Base-by-base conservation (phyloP, 2,888 invertebrate genomes). In the Marronus borbonicus region DNA sequence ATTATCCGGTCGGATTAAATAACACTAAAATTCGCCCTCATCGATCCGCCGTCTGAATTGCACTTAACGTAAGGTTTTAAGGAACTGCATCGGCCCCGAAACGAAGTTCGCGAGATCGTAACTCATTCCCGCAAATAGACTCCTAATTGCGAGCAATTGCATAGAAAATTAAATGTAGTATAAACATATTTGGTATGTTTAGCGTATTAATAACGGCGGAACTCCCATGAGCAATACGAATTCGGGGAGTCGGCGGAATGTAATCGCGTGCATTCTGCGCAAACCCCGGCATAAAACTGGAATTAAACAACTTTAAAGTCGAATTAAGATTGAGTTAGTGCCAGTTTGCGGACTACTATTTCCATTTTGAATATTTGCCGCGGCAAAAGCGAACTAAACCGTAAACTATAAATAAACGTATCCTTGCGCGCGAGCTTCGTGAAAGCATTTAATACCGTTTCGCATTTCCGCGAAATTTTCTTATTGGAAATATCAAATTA, bases 261-360 rank as follows among this genome's bases (percentile, higher is more conserved):
- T 80, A 82, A 83, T 82, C 83, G 82, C 80, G 79, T 80, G 80
- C 79, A 80, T 80, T 77, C 79, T 66, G 64, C 68, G 77, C 72
- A 81, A 79, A 36, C 80, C 79, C 80, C 49, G 7, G 82, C 82
- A 82, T 80, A 81, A 80, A 82, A 81, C 80, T 81, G 70, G 83
- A 79, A 81, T 82, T 81, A 81, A 83, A 82, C 82, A 81, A 81
- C 82, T 83, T 44, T 83, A 83, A 81, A 82, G 81, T 80, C 80
- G 82, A 82, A 81, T 83, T 82, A 83, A 81, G 82, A 83, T 83
- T 82, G 83, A 83, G 78, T 81, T 83, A 83, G 79, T 82, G 81
- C 80, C 80, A 80, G 78, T 78, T 78, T 78, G 76, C 50, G 78
- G 78, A 66, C 74, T 60, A 75, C 52, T 68, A 65, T 78, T 78